These are phyloP conservation scores for Ennomos erosarius DNA, from an alignment of 2,888 invertebrate genomes.

Conservation along the genomic window DNA sequence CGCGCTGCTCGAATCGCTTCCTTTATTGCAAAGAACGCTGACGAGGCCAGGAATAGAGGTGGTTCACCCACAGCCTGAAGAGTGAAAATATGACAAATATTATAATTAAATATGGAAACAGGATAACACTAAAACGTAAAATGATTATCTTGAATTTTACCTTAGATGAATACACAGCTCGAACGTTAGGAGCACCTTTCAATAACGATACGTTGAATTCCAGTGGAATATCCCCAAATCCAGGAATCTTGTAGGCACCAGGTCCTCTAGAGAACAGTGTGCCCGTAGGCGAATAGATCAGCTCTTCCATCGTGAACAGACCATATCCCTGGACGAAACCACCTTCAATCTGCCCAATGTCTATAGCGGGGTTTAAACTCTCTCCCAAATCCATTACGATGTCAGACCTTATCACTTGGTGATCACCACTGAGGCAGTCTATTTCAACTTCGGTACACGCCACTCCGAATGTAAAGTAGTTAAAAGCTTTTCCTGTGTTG, in stretches of 20 bases:
- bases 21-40: conserved; percentile 95
- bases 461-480: conserved; percentile 94
- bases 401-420: conserved; percentile 94
- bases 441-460: conserved; percentile 96
- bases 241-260: conserved; percentile 97
- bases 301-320: conserved; percentile 95
- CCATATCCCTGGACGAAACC: conserved; percentile 98
- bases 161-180: conserved; percentile 98
- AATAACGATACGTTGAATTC: conserved; percentile 97
- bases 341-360: conserved; percentile 98
- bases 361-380: conserved; percentile 98
- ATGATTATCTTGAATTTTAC: conserved; percentile 69
- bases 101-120: no score
- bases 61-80: conserved; percentile 97
- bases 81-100: conserved; percentile 60
- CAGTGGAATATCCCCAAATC: conserved; percentile 95
- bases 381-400: conserved; percentile 99
- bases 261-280: conserved; percentile 94
- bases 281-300: conserved; percentile 94
- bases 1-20: conserved; percentile 94
- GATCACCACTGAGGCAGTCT: conserved; percentile 97
- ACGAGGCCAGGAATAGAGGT: conserved; percentile 95
- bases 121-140: neutral
- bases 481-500: conserved; percentile 90
- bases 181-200: conserved; percentile 95